phyloP scores from a whole-genome alignment of 2,797 vertebrate species.

The Crypturellus tataupa region DNA sequence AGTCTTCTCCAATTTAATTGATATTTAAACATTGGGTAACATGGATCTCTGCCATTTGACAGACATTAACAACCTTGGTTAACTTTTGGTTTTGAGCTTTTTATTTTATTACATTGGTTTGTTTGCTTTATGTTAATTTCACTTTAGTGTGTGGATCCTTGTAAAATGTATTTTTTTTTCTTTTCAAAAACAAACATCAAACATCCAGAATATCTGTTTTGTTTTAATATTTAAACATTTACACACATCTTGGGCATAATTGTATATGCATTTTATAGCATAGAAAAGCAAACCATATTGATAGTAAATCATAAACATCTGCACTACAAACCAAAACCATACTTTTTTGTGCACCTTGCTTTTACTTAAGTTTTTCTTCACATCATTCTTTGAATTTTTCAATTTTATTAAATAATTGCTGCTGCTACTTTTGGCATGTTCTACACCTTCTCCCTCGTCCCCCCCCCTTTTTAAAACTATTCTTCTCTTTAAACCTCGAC shows the following conservation, averaged over 20 bases:
- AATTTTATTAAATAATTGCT: constrained; percentile 37
- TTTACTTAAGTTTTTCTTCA: constrained; percentile 25
- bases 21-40: constrained; percentile 65
- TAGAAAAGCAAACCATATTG: constrained; percentile 64
- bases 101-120: constrained; percentile 66
- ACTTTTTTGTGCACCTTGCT: constrained; percentile 46
- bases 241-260: constrained; percentile 60
- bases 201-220: constrained; percentile 56
- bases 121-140: constrained; percentile 76
- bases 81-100: constrained; percentile 64
- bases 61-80: constrained; percentile 65
- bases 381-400: neutral
- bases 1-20: constrained; percentile 67
- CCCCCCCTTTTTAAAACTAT: neutral
- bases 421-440: constrained; percentile 20
- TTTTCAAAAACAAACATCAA: constrained; percentile 61
- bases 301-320: constrained; percentile 73
- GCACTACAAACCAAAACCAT: constrained; percentile 50
- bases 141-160: constrained; percentile 56
- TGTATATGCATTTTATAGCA: constrained; percentile 67
- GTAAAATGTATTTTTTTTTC: constrained; percentile 50
- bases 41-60: constrained; percentile 71
- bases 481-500: neutral
- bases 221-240: constrained; percentile 77
- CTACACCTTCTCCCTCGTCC: neutral